These are phyloP conservation scores for Coenobita brevimanus DNA, from an alignment of 1,140 invertebrate genomes.

Conservation along the genomic window DNA sequence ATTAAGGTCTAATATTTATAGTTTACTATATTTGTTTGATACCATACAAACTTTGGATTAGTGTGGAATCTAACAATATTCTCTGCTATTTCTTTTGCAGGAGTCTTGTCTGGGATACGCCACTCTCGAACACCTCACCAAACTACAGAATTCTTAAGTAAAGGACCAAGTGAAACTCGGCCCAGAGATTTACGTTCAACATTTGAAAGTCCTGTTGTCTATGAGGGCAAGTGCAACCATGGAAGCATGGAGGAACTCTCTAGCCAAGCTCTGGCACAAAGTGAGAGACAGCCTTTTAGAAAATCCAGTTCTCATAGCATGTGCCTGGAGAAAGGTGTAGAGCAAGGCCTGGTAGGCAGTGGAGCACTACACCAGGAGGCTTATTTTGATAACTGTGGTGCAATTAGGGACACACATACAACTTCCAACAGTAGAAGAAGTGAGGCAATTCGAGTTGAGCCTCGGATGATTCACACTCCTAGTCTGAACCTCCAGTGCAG, in stretches of 20 bases:
- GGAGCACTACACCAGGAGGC: background rate
- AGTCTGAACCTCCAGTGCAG: slow-evolving; percentile 52
- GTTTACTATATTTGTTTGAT: too few relatives aligned
- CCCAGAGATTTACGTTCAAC: slow-evolving; percentile 26
- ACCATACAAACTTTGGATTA: too few relatives aligned
- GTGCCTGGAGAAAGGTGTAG: slow-evolving; percentile 56
- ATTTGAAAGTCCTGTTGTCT: slow-evolving; percentile 35
- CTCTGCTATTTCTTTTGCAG: slow-evolving; percentile 32
- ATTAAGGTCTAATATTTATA: too few relatives aligned
- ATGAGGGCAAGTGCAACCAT: slow-evolving; percentile 51
- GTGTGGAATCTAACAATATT: too few relatives aligned
- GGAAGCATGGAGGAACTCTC: slow-evolving; percentile 62
- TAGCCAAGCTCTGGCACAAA: slow-evolving; percentile 55
- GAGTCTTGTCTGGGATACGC: slow-evolving; percentile 53
- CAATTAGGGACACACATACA: slow-evolving; percentile 17
- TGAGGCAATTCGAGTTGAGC: slow-evolving; percentile 32
- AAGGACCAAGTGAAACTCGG: slow-evolving; percentile 35
- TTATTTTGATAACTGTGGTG: slow-evolving; percentile 8
- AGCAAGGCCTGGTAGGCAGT: slow-evolving; percentile 31
- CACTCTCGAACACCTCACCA: slow-evolving; percentile 49
- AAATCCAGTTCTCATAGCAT: slow-evolving; percentile 59
- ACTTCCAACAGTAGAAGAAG: slow-evolving; percentile 18
- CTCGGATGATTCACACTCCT: slow-evolving; percentile 54
- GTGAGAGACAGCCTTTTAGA: slow-evolving; percentile 56
- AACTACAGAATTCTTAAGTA: slow-evolving; percentile 41